Conservation (phyloP, 2,888 invertebrate genomes). For the Branchellion lobata region DNA sequence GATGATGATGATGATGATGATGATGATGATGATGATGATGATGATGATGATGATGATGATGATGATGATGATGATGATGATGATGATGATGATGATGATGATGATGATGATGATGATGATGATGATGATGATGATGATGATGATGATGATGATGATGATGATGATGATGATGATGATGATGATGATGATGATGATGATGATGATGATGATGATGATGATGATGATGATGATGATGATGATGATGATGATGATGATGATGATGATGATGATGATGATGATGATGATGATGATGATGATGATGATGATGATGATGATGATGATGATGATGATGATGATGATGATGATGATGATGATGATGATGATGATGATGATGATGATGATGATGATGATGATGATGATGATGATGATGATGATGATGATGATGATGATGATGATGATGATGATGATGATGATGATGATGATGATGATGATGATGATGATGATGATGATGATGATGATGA, state of each 20-base stretch:
- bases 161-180: slow-evolving; percentile 36
- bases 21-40: slow-evolving; percentile 38
- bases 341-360: slow-evolving; percentile 41
- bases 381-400: slow-evolving; percentile 36
- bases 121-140: slow-evolving; percentile 34
- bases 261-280: slow-evolving; percentile 39
- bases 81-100: slow-evolving; percentile 36
- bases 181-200: slow-evolving; percentile 39
- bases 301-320: slow-evolving; percentile 39
- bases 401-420: slow-evolving; percentile 32
- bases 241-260: slow-evolving; percentile 34
- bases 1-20: slow-evolving; percentile 39
- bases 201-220: slow-evolving; percentile 34
- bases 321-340: slow-evolving; percentile 27
- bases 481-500: slow-evolving; percentile 31
- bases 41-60: slow-evolving; percentile 36
- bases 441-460: slow-evolving; percentile 38
- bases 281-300: slow-evolving; percentile 35
- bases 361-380: slow-evolving; percentile 36
- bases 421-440: slow-evolving; percentile 39
- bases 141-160: slow-evolving; percentile 38
- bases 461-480: slow-evolving; percentile 31
- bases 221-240: slow-evolving; percentile 39
- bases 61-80: slow-evolving; percentile 37
- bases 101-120: slow-evolving; percentile 39